These are phyloP conservation scores for Lophotriccus pileatus DNA, from an alignment of 2,797 vertebrate genomes.

Conservation along the genomic window DNA sequence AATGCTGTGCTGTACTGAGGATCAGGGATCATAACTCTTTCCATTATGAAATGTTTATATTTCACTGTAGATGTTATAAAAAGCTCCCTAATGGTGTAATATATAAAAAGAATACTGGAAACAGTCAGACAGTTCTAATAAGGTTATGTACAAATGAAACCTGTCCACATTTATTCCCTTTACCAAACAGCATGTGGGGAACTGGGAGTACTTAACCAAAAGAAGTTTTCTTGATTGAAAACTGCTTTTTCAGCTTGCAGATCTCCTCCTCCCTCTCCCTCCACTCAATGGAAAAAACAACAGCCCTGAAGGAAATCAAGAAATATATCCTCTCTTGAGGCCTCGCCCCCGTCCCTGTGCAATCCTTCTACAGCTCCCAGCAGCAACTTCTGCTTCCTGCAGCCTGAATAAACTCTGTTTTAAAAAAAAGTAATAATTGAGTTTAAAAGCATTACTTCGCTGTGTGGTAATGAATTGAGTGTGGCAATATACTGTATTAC, in stretches of 20 bases:
- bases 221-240: slow-evolving; percentile 66
- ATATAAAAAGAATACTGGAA: slow-evolving; percentile 59
- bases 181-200: slow-evolving; percentile 58
- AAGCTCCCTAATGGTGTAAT: slow-evolving; percentile 61
- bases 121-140: slow-evolving; percentile 60
- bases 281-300: slow-evolving; percentile 67
- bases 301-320: slow-evolving; percentile 66
- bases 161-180: slow-evolving; percentile 58
- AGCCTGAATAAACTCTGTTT: slow-evolving; percentile 59
- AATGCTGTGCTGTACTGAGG: neutral
- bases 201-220: slow-evolving; percentile 62
- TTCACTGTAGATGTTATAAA: slow-evolving; percentile 49
- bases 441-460: slow-evolving; percentile 56
- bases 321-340: slow-evolving; percentile 66
- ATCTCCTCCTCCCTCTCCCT: slow-evolving; percentile 49
- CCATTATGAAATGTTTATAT: slow-evolving; percentile 56
- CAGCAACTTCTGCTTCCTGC: slow-evolving; percentile 58
- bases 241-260: slow-evolving; percentile 67
- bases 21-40: slow-evolving; percentile 36
- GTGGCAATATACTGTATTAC: slow-evolving; percentile 53
- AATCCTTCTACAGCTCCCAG: slow-evolving; percentile 50
- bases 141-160: slow-evolving; percentile 67
- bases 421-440: slow-evolving; percentile 41
- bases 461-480: slow-evolving; percentile 62
- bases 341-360: slow-evolving; percentile 44